Evolutionary conservation across 2,113 vertebrate genomes (phyloP), one percentile per base, ranked within the genome.

Genomic region (Panthera tigris): DNA sequence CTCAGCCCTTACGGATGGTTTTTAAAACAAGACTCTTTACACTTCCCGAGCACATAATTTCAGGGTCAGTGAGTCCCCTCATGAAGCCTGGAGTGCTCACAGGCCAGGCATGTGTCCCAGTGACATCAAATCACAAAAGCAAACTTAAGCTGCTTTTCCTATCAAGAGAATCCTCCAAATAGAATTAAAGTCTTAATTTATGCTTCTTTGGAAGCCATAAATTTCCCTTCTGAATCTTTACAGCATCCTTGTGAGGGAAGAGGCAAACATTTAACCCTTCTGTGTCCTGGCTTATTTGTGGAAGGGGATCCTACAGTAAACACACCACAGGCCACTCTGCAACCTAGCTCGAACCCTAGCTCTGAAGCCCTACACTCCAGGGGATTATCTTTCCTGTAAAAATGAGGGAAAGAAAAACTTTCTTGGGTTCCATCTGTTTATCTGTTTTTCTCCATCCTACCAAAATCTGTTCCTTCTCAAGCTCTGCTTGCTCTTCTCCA

Each of bases 401-500:
- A 73, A 74, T 15, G 23, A 68, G 69, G 45, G 76, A 45, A 80
- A 93, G 83, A 52, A 83, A 82, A 31, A 3, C 52, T 88, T 83
- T 76, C 65, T 71, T 36, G 55, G 57, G 41, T 88, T 76, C 65
- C 87, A 96, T 96, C 92, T 97, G 87, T 76, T 95, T 63, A 13
- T 78, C 52, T 95, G 83, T 85, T 95, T 95, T 94, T 82, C 94
- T 97, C 96, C 52, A 86, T 86, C 45, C 81, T 57, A 66, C 81
- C 31, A 80, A 91, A 96, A 82, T n/a, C 78, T 93, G 92, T 68
- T 97, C 71, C 76, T 94, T 97, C 66, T 83, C 83, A 84, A 93
- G 50, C 18, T 89, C 50, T 89, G 48, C 21, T 78, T 89, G 48
- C 31, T 78, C 66, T 89, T 50, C 80, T 94, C 78, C 91, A 95